These are phyloP conservation scores for Sarcophaga carnaria DNA, from an alignment of 2,888 invertebrate species.

Conservation along the genomic window DNA sequence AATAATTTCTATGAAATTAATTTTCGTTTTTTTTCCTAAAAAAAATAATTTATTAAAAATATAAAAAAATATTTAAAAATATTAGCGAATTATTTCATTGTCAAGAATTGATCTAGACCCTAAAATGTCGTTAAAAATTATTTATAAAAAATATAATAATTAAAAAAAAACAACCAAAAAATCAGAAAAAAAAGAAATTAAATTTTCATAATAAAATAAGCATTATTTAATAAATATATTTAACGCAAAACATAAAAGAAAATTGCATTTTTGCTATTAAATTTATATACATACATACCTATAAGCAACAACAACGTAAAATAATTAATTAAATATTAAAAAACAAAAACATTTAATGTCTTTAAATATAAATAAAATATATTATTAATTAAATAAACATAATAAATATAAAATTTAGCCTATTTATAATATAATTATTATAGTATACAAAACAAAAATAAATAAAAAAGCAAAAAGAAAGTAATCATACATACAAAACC, in stretches of 20 bases:
- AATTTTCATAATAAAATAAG: slow-evolving; percentile 17
- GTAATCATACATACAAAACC: slow-evolving; percentile 41
- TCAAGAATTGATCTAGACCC: slow-evolving; percentile 27
- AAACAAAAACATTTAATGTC: slow-evolving; percentile 50
- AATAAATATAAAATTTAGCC: slow-evolving; percentile 44
- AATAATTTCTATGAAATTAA: slow-evolving; percentile 65
- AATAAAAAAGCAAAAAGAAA: slow-evolving; percentile 13
- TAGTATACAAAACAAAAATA: slow-evolving; percentile 39
- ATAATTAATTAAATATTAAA: not conserved
- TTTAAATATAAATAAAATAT: slow-evolving; percentile 34
- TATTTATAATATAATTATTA: slow-evolving; percentile 53
- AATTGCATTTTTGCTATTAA: slow-evolving; percentile 49
- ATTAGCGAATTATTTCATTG: slow-evolving; percentile 57
- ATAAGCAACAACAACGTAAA: slow-evolving; percentile 44
- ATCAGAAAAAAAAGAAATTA: slow-evolving; percentile 22
- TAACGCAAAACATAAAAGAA: slow-evolving; percentile 1
- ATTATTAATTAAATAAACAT: slow-evolving; percentile 12
- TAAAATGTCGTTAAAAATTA: slow-evolving; percentile 24
- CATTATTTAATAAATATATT: slow-evolving; percentile 2
- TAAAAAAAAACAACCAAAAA: slow-evolving; percentile 41
- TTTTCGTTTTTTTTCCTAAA: slow-evolving; percentile 38
- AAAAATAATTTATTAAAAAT: slow-evolving; percentile 14
- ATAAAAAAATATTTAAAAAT: slow-evolving; percentile 27
- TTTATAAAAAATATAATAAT: slow-evolving; percentile 40
- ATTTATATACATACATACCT: slow-evolving; percentile 40